Percentiles rank a stretch among this genome's conserved stretches.
These are phyloP conservation scores for Onchidella celtica DNA, from an alignment of 2,888 invertebrate species.

Conservation along the genomic window DNA sequence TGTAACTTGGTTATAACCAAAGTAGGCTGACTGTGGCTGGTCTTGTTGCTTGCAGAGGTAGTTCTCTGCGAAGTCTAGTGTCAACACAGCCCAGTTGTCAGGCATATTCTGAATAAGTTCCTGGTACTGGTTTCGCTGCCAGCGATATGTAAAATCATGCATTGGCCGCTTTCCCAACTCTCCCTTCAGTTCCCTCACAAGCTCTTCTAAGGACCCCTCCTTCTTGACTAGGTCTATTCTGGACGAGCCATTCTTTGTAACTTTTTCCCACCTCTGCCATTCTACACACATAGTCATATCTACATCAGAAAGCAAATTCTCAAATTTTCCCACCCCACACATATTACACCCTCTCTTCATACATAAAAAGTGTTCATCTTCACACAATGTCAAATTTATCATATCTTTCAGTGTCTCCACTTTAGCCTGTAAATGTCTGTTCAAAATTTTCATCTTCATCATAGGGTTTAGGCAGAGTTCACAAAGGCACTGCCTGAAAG, in stretches of 20 bases:
- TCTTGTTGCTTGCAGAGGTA: conserved; percentile 35
- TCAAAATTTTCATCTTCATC: neutral
- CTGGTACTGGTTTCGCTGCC: conserved; percentile 11
- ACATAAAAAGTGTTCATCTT: neutral
- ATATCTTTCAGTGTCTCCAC: neutral
- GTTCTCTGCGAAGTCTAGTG: conserved; percentile 37
- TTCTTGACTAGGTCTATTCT: conserved; percentile 19
- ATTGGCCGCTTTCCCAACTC: neutral
- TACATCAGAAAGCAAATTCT: neutral
- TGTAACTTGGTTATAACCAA: conserved; percentile 35
- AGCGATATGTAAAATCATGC: conserved; percentile 21
- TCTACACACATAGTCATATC: neutral
- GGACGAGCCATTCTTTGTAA: neutral
- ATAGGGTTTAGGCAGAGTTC: neutral
- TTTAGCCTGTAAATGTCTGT: neutral
- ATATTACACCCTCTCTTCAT: neutral
- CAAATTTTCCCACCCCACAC: neutral
- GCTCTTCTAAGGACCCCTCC: conserved; percentile 12
- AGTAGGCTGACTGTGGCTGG: conserved; percentile 36
- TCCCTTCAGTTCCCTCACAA: neutral
- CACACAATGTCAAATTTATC: conserved; percentile 10
- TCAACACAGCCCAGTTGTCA: conserved; percentile 20
- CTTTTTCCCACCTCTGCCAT: conserved; percentile 6
- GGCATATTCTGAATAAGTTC: neutral
- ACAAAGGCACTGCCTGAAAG: conserved; percentile 2